Conservation (phyloP, 1,140 invertebrate species). For the Popillia japonica region DNA sequence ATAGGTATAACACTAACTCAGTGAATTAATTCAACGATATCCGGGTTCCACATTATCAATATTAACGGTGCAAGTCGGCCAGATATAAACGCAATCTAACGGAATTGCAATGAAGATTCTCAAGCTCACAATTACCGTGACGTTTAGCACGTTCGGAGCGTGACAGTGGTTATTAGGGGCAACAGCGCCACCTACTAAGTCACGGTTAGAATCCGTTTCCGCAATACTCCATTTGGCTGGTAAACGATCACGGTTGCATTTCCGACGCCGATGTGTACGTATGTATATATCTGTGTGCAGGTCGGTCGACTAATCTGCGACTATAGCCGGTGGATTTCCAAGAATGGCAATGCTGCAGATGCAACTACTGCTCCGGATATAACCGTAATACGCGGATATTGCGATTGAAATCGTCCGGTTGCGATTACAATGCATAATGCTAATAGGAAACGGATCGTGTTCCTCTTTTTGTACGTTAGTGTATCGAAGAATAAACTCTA, state of each 20-base stretch:
- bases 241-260: background rate
- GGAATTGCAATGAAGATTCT: background rate
- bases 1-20: no score
- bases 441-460: no score
- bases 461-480: no score
- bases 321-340: background rate
- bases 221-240: background rate
- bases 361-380: no score
- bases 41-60: background rate
- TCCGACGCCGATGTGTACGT: background rate
- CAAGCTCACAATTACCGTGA: background rate
- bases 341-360: background rate
- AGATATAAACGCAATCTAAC: background rate
- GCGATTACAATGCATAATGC: no score
- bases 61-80: background rate
- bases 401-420: no score
- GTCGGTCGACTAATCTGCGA: background rate
- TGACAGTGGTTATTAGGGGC: background rate
- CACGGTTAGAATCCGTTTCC: slow-evolving; percentile 2
- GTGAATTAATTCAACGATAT: background rate
- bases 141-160: background rate
- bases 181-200: slow-evolving; percentile 1
- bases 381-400: no score
- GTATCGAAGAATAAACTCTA: no score
- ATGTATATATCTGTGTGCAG: background rate